Evolutionary conservation across 2,797 vertebrate species (phyloP).

Genomic region (Meriones psammophilus): DNA sequence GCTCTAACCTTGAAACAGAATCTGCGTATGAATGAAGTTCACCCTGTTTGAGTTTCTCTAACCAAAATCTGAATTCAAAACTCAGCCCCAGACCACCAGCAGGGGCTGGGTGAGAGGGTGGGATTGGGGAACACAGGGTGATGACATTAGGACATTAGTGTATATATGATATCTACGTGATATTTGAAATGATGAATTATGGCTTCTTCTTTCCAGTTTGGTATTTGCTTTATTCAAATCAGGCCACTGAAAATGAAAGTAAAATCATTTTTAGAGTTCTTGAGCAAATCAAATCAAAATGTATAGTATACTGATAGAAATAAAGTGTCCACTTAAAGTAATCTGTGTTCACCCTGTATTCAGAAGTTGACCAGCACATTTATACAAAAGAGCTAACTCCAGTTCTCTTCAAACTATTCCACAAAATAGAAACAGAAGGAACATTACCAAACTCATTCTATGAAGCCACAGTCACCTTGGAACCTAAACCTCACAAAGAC

Average conservation of each 20-base stretch:
- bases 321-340: slow-evolving; percentile 55
- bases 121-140: neutral
- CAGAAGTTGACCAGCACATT: neutral
- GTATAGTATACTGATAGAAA: slow-evolving; percentile 11
- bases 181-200: slow-evolving; percentile 56
- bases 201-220: neutral
- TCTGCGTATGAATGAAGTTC: slow-evolving; percentile 79
- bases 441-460: too few relatives aligned
- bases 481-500: too few relatives aligned
- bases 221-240: slow-evolving; percentile 42
- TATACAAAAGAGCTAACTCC: too few relatives aligned
- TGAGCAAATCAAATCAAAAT: slow-evolving; percentile 52
- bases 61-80: slow-evolving; percentile 70
- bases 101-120: slow-evolving; percentile 13
- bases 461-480: too few relatives aligned
- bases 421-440: too few relatives aligned
- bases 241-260: slow-evolving; percentile 41
- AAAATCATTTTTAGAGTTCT: slow-evolving; percentile 13
- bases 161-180: neutral
- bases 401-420: too few relatives aligned
- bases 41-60: slow-evolving; percentile 64
- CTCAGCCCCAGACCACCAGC: slow-evolving; percentile 50
- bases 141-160: slow-evolving; percentile 29
- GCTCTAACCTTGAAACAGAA: slow-evolving; percentile 78
- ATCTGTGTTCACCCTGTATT: neutral